Base-by-base conservation (phyloP, 2,797 vertebrate species). In the Catamblyrhynchus diadema region DNA sequence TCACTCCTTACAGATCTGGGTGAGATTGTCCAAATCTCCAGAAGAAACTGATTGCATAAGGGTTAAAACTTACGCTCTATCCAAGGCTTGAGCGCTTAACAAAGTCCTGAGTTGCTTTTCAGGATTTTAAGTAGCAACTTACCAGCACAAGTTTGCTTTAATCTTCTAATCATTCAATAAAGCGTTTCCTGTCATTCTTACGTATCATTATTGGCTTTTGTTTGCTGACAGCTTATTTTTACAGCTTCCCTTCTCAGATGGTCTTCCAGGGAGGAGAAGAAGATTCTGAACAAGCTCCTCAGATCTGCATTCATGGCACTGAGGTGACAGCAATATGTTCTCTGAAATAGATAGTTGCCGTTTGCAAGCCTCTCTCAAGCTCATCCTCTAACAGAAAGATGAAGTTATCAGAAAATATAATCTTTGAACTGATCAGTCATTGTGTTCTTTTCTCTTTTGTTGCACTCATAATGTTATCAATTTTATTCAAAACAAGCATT, bases 401-500 rank as follows among this genome's bases (percentile, higher is more conserved):
- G 3, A 96, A 92, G 42, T 81, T 28, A 84, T 77, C 42, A 96
- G 83, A 93, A 97, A 95, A 92, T 47, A 27, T 23, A 10, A 5
- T 42, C 35, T 75, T 79, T 61, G 61, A 90, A 67, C n/a, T 56
- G 66, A 94, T 78, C 45, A 86, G 48, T 61, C 24, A 87, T 61
- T 86, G 14, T 65, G 80, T 89, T 96, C 71, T 90, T 96, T 97
- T 96, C 59, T 61, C 37, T 94, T 94, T 88, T 9, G 2, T 81
- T 96, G 41, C 41, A 77, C 16, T 85, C 17, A 39, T 39, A 30
- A 50, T 25, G 18, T 91, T 94, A 91, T 48, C 66, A 81, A 15
- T 81, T 86, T 93, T 88, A 93, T 95, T 27, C 41, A 60, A 92
- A 93, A 85, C 10, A 93, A 54, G 33, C 14, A 28, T 10, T 66